Conservation (phyloP, 2,797 vertebrate species). For the Malurus leucopterus region DNA sequence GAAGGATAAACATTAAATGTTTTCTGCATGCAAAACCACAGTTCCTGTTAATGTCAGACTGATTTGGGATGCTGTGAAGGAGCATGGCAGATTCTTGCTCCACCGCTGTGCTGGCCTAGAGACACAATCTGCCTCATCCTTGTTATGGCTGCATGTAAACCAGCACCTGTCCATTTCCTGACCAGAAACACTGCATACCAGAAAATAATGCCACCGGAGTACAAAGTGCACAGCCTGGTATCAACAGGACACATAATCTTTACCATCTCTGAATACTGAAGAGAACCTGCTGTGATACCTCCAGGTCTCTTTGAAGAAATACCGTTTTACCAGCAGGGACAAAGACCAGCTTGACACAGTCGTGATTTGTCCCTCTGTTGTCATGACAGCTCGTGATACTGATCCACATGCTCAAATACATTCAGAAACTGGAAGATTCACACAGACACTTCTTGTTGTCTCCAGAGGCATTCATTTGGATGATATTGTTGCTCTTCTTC, state of each 20-base stretch:
- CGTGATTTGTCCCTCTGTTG: not conserved
- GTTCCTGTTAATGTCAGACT: not conserved
- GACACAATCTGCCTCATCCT: not conserved
- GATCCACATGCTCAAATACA: not conserved
- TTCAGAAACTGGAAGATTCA: not conserved
- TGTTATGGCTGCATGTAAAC: not conserved
- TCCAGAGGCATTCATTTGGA: not conserved
- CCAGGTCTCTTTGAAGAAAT: fast-evolving
- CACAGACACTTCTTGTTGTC: not conserved
- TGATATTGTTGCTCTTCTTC: not conserved
- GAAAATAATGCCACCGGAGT: not conserved
- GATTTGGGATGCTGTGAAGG: not conserved
- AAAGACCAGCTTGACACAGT: not conserved
- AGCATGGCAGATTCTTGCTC: not conserved
- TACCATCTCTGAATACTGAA: not conserved
- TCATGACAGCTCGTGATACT: not conserved
- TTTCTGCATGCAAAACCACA: not conserved
- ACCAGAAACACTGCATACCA: not conserved
- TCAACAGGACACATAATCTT: not conserved
- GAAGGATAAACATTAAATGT: not conserved
- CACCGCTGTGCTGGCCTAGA: not conserved
- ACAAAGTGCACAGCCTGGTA: fast-evolving
- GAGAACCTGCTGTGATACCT: not conserved
- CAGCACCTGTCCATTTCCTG: not conserved
- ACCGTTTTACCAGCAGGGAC: not conserved